Conservation (phyloP, 2,888 invertebrate genomes). For the Hyalella azteca region DNA sequence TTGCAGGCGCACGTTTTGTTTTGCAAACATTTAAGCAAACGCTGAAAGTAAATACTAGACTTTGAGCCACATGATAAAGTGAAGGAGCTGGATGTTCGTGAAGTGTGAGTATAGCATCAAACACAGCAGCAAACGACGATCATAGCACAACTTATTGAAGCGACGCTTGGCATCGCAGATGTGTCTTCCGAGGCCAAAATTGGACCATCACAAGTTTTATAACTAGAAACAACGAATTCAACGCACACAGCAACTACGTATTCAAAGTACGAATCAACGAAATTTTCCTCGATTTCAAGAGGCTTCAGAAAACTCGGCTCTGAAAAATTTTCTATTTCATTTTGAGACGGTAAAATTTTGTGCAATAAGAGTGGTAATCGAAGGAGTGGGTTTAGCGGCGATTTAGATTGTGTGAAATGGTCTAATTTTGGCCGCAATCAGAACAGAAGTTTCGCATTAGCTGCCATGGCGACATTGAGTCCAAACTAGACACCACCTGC, state of each 20-base stretch:
- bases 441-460: neutral
- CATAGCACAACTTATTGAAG: neutral
- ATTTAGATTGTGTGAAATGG: too few species aligned
- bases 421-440: neutral
- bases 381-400: too few species aligned
- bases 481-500: conserved; percentile 3
- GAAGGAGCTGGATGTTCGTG: neutral
- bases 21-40: neutral
- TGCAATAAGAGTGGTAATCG: too few species aligned
- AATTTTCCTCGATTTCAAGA: too few species aligned
- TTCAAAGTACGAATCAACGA: too few species aligned
- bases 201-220: neutral
- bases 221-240: too few species aligned
- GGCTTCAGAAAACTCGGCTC: too few species aligned
- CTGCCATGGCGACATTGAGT: neutral
- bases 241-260: too few species aligned
- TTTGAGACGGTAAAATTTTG: too few species aligned
- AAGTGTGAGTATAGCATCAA: neutral
- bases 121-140: neutral
- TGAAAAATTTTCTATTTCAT: too few species aligned
- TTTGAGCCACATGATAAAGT: neutral
- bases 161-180: neutral
- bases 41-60: neutral
- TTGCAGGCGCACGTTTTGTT: conserved; percentile 1
- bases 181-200: neutral